Percentiles rank a stretch among this genome's conserved stretches.
These are phyloP conservation scores for Cirrhinus mrigala DNA, from an alignment of 2,797 vertebrate genomes.

Conservation along the genomic window DNA sequence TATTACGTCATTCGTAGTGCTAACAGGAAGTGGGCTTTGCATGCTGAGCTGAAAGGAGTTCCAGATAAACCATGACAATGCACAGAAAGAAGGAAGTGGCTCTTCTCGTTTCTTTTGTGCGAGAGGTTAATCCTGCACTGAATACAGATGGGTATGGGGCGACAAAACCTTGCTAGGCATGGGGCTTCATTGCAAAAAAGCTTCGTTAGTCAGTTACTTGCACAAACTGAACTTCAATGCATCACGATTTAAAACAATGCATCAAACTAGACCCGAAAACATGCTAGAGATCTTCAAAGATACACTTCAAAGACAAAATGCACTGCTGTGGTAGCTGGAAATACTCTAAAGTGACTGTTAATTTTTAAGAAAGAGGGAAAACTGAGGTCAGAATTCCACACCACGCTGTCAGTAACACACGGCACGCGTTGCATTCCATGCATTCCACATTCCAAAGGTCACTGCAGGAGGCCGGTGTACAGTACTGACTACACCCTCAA, in stretches of 20 bases:
- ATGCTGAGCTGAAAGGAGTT: slow-evolving; percentile 16
- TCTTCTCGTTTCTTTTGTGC: slow-evolving; percentile 12
- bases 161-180: slow-evolving; percentile 4
- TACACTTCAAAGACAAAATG: slow-evolving; percentile 10
- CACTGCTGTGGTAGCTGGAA: not conserved
- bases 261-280: not conserved
- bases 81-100: slow-evolving; percentile 38
- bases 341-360: not conserved
- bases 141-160: slow-evolving; percentile 23
- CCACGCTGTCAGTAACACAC: slow-evolving; percentile 31
- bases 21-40: slow-evolving; percentile 34
- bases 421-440: slow-evolving; percentile 40
- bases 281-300: not conserved
- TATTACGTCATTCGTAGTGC: not conserved
- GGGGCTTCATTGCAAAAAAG: not conserved
- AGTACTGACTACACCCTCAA: slow-evolving; percentile 40
- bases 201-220: slow-evolving; percentile 2
- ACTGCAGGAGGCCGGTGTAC: slow-evolving; percentile 37
- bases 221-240: slow-evolving; percentile 1
- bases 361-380: slow-evolving; percentile 34
- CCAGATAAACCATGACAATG: slow-evolving; percentile 37
- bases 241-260: not conserved
- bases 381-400: slow-evolving; percentile 43
- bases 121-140: slow-evolving; percentile 31
- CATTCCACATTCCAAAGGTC: slow-evolving; percentile 54